Percentiles rank a stretch among this genome's conserved stretches.
Evolutionary conservation across 2,797 vertebrate genomes (phyloP).

Genomic region (Antennarius maculatus): DNA sequence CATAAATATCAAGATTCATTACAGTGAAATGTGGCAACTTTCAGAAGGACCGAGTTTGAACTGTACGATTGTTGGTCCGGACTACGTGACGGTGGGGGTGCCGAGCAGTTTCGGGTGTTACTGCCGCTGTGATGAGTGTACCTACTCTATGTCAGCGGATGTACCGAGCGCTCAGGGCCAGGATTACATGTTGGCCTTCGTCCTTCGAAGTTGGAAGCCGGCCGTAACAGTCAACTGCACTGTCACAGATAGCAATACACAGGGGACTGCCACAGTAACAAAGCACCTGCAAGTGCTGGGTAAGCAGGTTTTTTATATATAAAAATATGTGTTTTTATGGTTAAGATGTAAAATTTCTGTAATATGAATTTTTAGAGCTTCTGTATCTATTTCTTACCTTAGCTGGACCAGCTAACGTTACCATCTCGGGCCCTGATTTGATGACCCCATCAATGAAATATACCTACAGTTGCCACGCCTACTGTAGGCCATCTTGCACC

Average conservation of each 20-base stretch:
- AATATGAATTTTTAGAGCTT: neutral
- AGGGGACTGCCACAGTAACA: neutral
- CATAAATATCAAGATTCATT: neutral
- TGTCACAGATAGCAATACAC: accelerated
- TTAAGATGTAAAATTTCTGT: neutral
- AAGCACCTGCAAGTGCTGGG: constrained; percentile 60
- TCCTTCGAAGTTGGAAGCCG: constrained; percentile 15
- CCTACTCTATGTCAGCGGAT: constrained; percentile 49
- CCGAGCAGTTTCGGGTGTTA: constrained; percentile 45
- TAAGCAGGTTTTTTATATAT: constrained; percentile 1
- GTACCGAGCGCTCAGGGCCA: constrained; percentile 5
- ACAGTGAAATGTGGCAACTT: neutral
- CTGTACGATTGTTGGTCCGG: constrained; percentile 9
- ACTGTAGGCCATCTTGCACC: constrained; percentile 62
- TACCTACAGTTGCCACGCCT: constrained; percentile 60
- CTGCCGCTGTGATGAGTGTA: constrained; percentile 19
- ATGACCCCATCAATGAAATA: constrained; percentile 42
- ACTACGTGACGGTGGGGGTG: constrained; percentile 61
- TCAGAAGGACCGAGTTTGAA: constrained; percentile 12
- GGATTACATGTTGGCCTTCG: constrained; percentile 38
- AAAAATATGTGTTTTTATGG: neutral
- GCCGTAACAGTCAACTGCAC: constrained; percentile 46
- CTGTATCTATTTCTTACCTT: constrained; percentile 3
- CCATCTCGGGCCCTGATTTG: constrained; percentile 48
- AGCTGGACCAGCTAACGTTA: constrained; percentile 64